phyloP scores from a whole-genome alignment of 2,113 vertebrate species.

The Platysternon megacephalum region DNA sequence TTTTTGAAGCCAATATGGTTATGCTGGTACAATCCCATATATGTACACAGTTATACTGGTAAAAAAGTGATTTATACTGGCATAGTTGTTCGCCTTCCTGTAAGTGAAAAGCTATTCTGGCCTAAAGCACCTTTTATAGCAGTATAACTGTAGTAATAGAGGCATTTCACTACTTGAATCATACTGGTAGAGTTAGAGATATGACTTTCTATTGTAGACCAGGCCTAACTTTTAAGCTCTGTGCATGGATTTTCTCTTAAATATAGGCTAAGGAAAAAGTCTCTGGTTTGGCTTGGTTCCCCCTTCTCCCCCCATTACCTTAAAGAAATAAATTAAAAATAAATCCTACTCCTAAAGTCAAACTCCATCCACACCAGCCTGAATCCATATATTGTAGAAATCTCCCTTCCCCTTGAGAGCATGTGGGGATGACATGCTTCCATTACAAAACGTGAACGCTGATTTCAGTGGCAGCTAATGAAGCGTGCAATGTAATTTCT shows the following conservation, averaged over 20 bases:
- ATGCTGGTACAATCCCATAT: fast-evolving
- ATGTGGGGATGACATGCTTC: neutral
- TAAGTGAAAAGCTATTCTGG: fast-evolving
- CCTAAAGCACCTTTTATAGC: neutral
- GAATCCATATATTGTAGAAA: neutral
- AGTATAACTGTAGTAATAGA: neutral
- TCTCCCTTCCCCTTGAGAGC: neutral
- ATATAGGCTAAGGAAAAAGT: neutral
- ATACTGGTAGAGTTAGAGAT: neutral
- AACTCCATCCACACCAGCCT: neutral
- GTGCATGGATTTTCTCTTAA: neutral
- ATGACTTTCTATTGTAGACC: neutral
- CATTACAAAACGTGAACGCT: neutral
- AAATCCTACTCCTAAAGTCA: neutral
- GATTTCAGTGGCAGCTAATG: neutral
- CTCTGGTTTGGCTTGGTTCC: neutral
- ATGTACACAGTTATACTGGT: fast-evolving
- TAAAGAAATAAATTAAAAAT: neutral
- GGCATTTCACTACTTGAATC: neutral
- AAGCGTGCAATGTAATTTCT: fast-evolving
- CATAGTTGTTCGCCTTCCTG: neutral
- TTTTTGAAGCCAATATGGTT: neutral
- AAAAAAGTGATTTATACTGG: neutral
- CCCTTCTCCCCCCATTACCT: neutral
- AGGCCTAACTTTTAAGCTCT: neutral